Evolutionary conservation across 2,797 vertebrate genomes (phyloP), one percentile per base, ranked within the genome.

Genomic region (Sciurus vulgaris): DNA sequence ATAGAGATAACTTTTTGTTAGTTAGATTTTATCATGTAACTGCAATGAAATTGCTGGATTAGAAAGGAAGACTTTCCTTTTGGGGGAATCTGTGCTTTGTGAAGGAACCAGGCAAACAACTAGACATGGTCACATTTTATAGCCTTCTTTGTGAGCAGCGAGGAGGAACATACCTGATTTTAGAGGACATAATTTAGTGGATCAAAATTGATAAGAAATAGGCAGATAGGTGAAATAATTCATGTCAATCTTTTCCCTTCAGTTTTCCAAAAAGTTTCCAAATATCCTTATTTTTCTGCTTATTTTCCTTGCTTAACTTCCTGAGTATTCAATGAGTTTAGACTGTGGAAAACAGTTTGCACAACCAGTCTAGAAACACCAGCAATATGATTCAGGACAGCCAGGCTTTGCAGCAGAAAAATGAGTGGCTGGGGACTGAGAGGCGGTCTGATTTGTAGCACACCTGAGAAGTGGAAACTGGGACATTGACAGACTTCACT

Each of bases 101-200:
- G 1, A 61, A 65, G 8, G 5, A 72, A 28, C 6, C 72, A 77
- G 13, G 35, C 15, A 83, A 83, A 47, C 1, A 24, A 12, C 9
- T 24, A 70, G 44, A n/a, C n/a, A 24, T 12, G 28, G 54, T 85
- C 47, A 0, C 18, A 51, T 11, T 81, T 94, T 5, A 11, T 26
- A n/a, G 33, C 49, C 7, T 56, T 35, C 14, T 26, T 59, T 51
- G 61, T n/a, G 18, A 81, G 1, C 13, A 47, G 3, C 0, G 65
- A 35, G 5, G 17, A 44, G 7, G 17, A 74, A 18, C 78, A 30
- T 7, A 0, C 2, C 11, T 76, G 2, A 47, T 33, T 12, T 13
- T 49, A 35, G 3, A 79, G 0, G 2, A 0, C 0, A 30, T 3
- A 24, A 26, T 35, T 69, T 54, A 2, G 70, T 38, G 8, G 9